Conservation (phyloP, 2,888 invertebrate genomes). For the Sarcophaga carnaria region DNA sequence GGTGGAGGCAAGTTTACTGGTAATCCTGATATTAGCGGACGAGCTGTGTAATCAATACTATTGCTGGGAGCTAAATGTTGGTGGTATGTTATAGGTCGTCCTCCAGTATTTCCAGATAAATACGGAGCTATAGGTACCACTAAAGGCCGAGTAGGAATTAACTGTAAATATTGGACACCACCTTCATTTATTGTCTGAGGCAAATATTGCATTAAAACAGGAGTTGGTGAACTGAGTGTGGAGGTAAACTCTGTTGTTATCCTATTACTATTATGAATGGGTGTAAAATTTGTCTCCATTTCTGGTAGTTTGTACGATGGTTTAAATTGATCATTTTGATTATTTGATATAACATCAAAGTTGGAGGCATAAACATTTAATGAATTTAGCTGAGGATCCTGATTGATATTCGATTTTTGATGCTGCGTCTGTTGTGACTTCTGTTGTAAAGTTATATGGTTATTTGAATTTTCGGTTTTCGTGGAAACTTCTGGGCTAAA, state of each 20-base stretch:
- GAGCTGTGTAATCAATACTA: slow-evolving; percentile 71
- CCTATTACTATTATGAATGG: slow-evolving; percentile 74
- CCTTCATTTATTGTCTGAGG: slow-evolving; percentile 77
- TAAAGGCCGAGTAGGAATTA: slow-evolving; percentile 80
- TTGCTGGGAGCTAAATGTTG: slow-evolving; percentile 39
- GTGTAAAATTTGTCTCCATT: slow-evolving; percentile 79
- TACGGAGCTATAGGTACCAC: slow-evolving; percentile 80
- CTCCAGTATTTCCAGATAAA: slow-evolving; percentile 63
- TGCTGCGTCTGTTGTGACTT: slow-evolving; percentile 53
- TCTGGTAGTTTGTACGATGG: slow-evolving; percentile 78
- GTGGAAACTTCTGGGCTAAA: slow-evolving; percentile 76
- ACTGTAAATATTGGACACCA: slow-evolving; percentile 79
- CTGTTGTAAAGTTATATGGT: slow-evolving; percentile 60
- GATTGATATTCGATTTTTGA: slow-evolving; percentile 60
- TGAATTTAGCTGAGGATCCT: slow-evolving; percentile 78
- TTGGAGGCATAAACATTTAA: slow-evolving; percentile 78
- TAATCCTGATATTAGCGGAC: slow-evolving; percentile 70
- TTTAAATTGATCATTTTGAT: slow-evolving; percentile 72
- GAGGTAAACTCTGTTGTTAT: slow-evolving; percentile 48
- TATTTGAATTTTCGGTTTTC: slow-evolving; percentile 72
- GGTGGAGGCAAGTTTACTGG: slow-evolving; percentile 64
- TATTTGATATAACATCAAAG: slow-evolving; percentile 73
- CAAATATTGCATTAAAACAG: slow-evolving; percentile 81
- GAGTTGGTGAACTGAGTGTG: slow-evolving; percentile 66
- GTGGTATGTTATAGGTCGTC: slow-evolving; percentile 53